Evolutionary conservation across 2,797 vertebrate genomes (phyloP), one percentile per base, ranked within the genome.

Genomic region (Sebastiscus albofasciatus): DNA sequence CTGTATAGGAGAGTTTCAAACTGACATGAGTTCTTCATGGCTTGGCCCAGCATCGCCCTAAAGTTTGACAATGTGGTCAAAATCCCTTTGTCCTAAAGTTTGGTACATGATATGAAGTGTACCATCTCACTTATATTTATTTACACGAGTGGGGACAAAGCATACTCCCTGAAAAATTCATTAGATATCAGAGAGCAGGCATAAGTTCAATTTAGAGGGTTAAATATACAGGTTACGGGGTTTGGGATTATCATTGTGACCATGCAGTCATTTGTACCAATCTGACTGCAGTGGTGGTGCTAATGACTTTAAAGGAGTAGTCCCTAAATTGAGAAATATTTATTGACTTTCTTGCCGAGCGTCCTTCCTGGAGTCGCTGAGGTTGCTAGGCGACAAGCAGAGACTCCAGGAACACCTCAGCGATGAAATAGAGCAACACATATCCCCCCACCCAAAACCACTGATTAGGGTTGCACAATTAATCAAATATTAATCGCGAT

Each of bases 111-210:
- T 26, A 64, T 20, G 24, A 73, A 29, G 39, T 33, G 55, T 73
- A 76, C 39, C 31, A 59, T 61, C n/a, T 65, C 58, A 65, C 58
- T 24, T 72, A n/a, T 10, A 65, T 83, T 80, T 92, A 94, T 95
- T 92, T 93, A 92, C 92, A 93, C 29, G 26, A 88, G 20, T 18
- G 26, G 70, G 66, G 36, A 58, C 24, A 77, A 69, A 54, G 78
- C 10, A 24, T 68, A 59, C 60, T 66, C 75, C 66, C 75, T 8
- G 49, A 54, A 54, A 54, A 5, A 54, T 9, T 20, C 49, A 52
- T 52, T 22, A 6, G 1, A 73, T 67, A 72, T 55, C 16, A 3
- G 36, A 60, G 64, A 66, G 36, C 20, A 76, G 69, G 77, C 26
- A 34, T 52, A 0, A 1, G 36, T 62, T 81, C 16, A 9, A 16